Evolutionary conservation across 2,888 invertebrate genomes (phyloP), one percentile per base, ranked within the genome.

Genomic region (Lepeophtheirus nordmannii): DNA sequence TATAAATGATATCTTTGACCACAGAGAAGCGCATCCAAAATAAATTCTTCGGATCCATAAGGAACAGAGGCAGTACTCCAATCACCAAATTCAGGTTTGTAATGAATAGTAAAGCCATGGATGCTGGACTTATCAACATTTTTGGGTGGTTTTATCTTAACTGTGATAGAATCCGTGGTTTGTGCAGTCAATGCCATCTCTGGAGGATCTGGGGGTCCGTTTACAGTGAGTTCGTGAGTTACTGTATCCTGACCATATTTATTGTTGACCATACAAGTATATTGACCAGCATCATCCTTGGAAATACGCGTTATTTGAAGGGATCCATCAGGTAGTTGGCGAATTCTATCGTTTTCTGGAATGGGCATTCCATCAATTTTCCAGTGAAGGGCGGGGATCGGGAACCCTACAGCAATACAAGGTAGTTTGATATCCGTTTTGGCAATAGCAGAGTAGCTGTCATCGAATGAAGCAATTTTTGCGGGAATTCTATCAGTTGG

Each of bases 1-100:
- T 89, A 90, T 70, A 94, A 85, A 75, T 92, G 91, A 77, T 94
- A 94, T 74, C 88, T 82, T 14, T 92, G 89, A 70, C 94, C 94
- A 75, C 94, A 94, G 77, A 87, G 84, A 68, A 94, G 78, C 74
- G 85, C 87, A 72, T 90, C 89, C 70, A 93, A 80, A 22, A 88
- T 87, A 75, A 75, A 72, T 22, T 62, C 59, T n/a, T 67, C 67
- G 1, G 67, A 65, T n/a, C 59, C 67, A 66, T 56, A 64, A n/a
- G 70, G 72, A 62, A 74, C 70, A 78, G 89, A 87, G 68, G 86
- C 83, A 10, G 87, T 88, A 77, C 89, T 88, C 91, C 91, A 92
- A 73, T 90, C 89, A 20, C 91, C 91, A 73, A 91, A 92, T 76
- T 93, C 92, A 67, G 90, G 90, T 74, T 92, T 92, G 79, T 89